Evolutionary conservation across 2,797 vertebrate genomes (phyloP).

Genomic region (Otus scops): DNA sequence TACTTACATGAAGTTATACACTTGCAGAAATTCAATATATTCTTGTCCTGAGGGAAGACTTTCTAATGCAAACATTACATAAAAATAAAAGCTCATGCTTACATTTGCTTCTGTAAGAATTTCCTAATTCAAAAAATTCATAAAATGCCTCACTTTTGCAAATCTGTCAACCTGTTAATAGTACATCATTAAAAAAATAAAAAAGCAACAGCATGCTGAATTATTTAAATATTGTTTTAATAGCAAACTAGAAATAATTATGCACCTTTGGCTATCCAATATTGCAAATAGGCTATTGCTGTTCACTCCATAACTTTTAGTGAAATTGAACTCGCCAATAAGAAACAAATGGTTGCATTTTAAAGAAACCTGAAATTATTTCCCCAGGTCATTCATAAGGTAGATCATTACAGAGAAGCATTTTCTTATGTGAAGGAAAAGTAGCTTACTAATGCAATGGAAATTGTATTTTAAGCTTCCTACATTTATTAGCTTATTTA

Average conservation of each 20-base stretch:
- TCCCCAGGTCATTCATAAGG: conserved; percentile 59
- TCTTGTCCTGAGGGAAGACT: conserved; percentile 35
- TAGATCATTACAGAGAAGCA: conserved; percentile 41
- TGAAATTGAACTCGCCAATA: conserved; percentile 48
- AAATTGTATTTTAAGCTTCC: conserved; percentile 13
- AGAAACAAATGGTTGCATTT: conserved; percentile 61
- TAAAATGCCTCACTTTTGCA: neutral
- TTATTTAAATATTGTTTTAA: conserved; percentile 59
- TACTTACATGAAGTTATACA: neutral
- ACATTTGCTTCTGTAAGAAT: neutral
- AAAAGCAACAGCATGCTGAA: neutral
- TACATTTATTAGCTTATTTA: conserved; percentile 45
- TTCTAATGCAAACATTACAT: neutral
- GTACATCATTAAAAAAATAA: neutral
- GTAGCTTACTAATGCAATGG: conserved; percentile 5
- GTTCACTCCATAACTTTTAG: conserved; percentile 20
- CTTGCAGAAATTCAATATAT: conserved; percentile 27
- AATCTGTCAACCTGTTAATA: conserved; percentile 16
- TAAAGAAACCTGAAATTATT: conserved; percentile 63
- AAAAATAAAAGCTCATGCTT: neutral
- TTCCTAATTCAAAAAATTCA: neutral
- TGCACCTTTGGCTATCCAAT: conserved; percentile 38
- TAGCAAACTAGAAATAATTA: conserved; percentile 50
- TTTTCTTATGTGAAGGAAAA: conserved; percentile 21
- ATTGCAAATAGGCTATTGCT: conserved; percentile 4